These are phyloP conservation scores for Papilio helenus DNA, from an alignment of 1,140 invertebrate genomes.

Conservation along the genomic window DNA sequence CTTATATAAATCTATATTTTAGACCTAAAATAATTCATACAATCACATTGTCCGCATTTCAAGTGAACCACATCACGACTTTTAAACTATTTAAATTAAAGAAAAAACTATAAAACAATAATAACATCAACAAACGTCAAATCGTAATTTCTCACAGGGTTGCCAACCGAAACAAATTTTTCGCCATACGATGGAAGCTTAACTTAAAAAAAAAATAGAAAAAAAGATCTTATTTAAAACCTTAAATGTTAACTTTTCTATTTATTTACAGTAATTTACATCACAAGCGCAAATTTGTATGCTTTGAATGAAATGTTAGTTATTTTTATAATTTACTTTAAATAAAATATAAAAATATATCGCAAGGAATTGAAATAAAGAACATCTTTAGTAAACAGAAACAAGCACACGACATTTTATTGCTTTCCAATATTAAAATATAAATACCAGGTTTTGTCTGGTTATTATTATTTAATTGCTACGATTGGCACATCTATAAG, in stretches of 20 bases:
- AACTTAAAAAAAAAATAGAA: constrained; percentile 43
- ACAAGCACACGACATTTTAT: neutral
- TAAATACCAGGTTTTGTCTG: neutral
- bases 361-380: constrained; percentile 59
- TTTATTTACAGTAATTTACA: constrained; percentile 81
- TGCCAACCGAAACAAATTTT: constrained; percentile 48
- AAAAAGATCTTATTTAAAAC: constrained; percentile 55
- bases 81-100: constrained; percentile 48
- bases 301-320: constrained; percentile 45
- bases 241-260: constrained; percentile 64
- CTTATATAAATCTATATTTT: constrained; percentile 45
- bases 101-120: neutral
- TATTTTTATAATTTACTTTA: constrained; percentile 41
- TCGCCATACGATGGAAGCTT: constrained; percentile 35
- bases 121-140: constrained; percentile 41
- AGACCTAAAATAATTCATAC: constrained; percentile 42
- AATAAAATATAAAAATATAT: neutral
- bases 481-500: constrained; percentile 24
- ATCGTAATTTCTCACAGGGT: constrained; percentile 48
- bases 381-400: constrained; percentile 44
- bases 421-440: constrained; percentile 13
- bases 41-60: constrained; percentile 38
- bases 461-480: neutral
- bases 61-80: constrained; percentile 55
- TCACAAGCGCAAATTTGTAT: constrained; percentile 64